Conservation (phyloP, 2,113 vertebrate species). For the Antechinus stuartii region DNA sequence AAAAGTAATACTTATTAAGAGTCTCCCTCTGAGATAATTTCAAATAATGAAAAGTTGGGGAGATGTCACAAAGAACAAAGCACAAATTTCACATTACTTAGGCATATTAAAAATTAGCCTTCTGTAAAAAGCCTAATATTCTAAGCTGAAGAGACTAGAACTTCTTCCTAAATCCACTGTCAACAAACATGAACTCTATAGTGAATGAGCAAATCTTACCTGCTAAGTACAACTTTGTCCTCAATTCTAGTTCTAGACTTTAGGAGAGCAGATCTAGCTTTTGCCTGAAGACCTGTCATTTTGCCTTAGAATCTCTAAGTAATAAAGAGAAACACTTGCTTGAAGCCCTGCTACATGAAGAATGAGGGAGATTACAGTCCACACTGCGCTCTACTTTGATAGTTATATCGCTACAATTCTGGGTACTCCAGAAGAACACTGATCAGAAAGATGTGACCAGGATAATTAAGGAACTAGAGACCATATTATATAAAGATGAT, state of each 20-base stretch:
- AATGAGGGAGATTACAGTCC: not conserved
- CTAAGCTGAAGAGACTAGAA: not conserved
- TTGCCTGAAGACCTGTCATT: not conserved
- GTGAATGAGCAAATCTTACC: not conserved
- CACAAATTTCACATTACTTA: not conserved
- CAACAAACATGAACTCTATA: not conserved
- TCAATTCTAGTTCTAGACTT: not conserved
- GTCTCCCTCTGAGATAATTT: not conserved
- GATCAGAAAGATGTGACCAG: not conserved
- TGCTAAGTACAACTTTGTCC: not conserved
- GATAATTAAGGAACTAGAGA: not conserved
- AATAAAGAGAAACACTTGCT: not conserved
- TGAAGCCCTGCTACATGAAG: not conserved
- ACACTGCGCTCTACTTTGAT: not conserved
- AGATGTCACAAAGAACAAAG: not conserved
- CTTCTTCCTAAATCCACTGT: not conserved
- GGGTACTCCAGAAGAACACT: not conserved
- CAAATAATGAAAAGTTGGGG: not conserved
- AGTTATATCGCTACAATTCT: not conserved
- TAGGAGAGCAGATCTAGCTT: not conserved
- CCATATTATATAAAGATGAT: not conserved
- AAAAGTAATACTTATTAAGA: not conserved
- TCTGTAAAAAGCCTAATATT: not conserved
- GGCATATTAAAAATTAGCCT: not conserved
- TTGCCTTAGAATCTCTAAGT: not conserved